Evolutionary conservation across 2,797 vertebrate genomes (phyloP).

Genomic region (Hoplostethus mediterraneus): DNA sequence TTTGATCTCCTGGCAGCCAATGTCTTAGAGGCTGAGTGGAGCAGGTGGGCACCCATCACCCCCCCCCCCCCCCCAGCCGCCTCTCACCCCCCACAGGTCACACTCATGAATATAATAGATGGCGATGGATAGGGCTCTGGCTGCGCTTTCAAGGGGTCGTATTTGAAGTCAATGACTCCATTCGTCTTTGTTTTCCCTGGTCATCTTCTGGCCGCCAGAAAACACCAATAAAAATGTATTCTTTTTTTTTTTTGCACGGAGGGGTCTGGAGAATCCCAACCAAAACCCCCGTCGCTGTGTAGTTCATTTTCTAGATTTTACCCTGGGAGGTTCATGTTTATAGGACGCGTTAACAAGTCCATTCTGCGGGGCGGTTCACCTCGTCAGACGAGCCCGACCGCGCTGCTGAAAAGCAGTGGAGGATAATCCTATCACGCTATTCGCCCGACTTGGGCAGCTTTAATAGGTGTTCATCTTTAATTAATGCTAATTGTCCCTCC

Average conservation of each 20-base stretch:
- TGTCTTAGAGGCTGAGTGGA: slow-evolving; percentile 67
- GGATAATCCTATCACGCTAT: slow-evolving; percentile 62
- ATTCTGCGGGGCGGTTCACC: slow-evolving; percentile 4
- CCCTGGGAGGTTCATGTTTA: neutral
- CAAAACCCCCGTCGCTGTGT: slow-evolving; percentile 2
- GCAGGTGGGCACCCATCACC: slow-evolving; percentile 70
- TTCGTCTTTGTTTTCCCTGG: slow-evolving; percentile 72
- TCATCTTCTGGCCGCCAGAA: slow-evolving; percentile 64
- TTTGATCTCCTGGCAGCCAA: slow-evolving; percentile 74
- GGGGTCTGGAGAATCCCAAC: slow-evolving; percentile 16
- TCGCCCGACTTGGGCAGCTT: slow-evolving; percentile 50
- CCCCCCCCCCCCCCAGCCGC: slow-evolving; percentile 14
- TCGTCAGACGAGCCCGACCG: slow-evolving; percentile 41
- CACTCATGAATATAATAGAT: slow-evolving; percentile 76
- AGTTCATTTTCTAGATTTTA: slow-evolving; percentile 24
- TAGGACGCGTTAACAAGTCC: slow-evolving; percentile 12
- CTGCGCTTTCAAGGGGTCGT: slow-evolving; percentile 68
- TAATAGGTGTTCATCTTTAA: slow-evolving; percentile 70
- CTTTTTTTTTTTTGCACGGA: slow-evolving; percentile 28
- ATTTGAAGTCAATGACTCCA: slow-evolving; percentile 77
- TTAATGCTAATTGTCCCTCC: slow-evolving; percentile 65
- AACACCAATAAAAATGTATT: slow-evolving; percentile 51
- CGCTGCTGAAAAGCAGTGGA: slow-evolving; percentile 15
- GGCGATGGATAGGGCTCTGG: slow-evolving; percentile 61
- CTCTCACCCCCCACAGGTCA: slow-evolving; percentile 59